Evolutionary conservation across 2,888 invertebrate species (phyloP).

Genomic region (Pseudococcus jackbeardsleyi): DNA sequence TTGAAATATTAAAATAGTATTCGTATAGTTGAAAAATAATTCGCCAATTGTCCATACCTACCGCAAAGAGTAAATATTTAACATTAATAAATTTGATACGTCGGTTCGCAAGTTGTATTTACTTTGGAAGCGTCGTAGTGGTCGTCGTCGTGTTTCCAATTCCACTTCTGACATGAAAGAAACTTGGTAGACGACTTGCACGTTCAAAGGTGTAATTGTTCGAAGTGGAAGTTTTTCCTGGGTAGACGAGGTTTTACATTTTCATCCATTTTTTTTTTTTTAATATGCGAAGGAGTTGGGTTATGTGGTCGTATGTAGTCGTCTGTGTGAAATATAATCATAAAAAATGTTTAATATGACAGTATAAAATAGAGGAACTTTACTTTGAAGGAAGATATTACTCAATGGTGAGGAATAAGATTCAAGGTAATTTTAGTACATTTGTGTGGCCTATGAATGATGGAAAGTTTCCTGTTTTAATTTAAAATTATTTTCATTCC

Average conservation of each 20-base stretch:
- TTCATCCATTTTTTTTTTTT: not conserved
- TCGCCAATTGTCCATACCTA: conserved; percentile 12
- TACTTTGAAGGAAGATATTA: not conserved
- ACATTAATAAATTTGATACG: conserved; percentile 33
- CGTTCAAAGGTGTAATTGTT: not conserved
- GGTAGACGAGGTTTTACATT: not conserved
- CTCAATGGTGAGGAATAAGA: not conserved
- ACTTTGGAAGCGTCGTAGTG: conserved; percentile 5
- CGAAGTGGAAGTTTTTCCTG: not conserved
- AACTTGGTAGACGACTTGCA: not conserved
- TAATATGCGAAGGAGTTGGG: not conserved
- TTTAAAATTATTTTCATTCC: no score
- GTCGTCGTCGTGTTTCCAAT: not conserved
- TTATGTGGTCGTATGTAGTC: not conserved
- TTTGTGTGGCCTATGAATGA: no score
- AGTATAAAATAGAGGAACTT: not conserved
- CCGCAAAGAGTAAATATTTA: conserved; percentile 4
- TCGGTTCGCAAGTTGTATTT: not conserved
- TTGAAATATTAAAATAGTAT: conserved; percentile 18
- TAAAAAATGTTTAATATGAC: not conserved
- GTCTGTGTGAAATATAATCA: not conserved
- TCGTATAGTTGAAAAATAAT: conserved; percentile 18
- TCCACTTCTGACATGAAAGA: not conserved
- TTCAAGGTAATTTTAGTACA: not conserved
- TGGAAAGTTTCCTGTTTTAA: no score